phyloP scores from a whole-genome alignment of 2,113 vertebrate genomes.

The Rattus norvegicus region GRCr8 NC_086025.1:108729001-108729500 shows the following conservation, averaged over 20 bases:
- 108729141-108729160: background rate
- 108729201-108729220: too few relatives aligned
- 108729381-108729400: too few relatives aligned
- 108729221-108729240: background rate
- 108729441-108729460: too few relatives aligned
- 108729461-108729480: too few relatives aligned
- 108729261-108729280: background rate
- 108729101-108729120: background rate
- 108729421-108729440: too few relatives aligned
- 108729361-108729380: too few relatives aligned
- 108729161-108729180: background rate
- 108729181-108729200: background rate
- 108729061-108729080: background rate
- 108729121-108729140: background rate
- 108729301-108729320: too few relatives aligned
- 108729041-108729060: background rate
- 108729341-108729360: too few relatives aligned
- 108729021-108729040: background rate
- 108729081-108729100: background rate
- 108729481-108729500: too few relatives aligned
- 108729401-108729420: too few relatives aligned
- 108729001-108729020: background rate
- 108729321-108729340: too few relatives aligned
- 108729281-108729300: background rate
- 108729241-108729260: background rate